These are phyloP conservation scores for Rattus norvegicus DNA, from an alignment of 2,113 vertebrate species.

Conservation along the genomic window DNA sequence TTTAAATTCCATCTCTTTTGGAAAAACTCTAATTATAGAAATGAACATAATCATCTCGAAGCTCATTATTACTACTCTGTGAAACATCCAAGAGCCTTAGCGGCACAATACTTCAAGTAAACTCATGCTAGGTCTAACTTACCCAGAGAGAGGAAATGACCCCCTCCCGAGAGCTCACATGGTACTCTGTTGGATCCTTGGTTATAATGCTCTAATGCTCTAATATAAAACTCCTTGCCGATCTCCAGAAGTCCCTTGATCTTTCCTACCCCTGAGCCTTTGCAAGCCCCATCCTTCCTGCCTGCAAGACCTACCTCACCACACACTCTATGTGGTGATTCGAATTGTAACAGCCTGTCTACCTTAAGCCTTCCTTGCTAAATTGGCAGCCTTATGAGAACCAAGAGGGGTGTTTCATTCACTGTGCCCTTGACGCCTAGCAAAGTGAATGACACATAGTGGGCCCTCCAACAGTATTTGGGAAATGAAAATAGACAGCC, in stretches of 20 bases:
- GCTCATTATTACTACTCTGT: background rate
- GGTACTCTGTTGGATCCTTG: background rate
- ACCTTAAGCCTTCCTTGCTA: background rate
- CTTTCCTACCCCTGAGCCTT: background rate
- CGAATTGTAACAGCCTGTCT: background rate
- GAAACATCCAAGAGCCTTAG: background rate
- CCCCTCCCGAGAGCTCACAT: background rate
- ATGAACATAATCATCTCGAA: background rate
- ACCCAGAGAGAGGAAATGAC: background rate
- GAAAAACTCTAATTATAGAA: slow-evolving; percentile 1
- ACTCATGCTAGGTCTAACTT: background rate
- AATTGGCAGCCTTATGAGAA: background rate
- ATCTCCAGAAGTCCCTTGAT: background rate
- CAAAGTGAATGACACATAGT: background rate
- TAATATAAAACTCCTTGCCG: background rate
- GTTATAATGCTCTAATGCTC: background rate
- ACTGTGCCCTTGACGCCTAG: background rate
- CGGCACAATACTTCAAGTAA: background rate
- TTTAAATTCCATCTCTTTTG: background rate
- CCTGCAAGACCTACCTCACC: background rate
- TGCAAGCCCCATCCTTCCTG: background rate
- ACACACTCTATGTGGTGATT: background rate
- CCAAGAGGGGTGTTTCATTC: background rate
- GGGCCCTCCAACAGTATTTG: background rate
- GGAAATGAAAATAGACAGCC: background rate